Base-by-base conservation (phyloP, 2,797 vertebrate species). In the Argyrosomus regius region DNA sequence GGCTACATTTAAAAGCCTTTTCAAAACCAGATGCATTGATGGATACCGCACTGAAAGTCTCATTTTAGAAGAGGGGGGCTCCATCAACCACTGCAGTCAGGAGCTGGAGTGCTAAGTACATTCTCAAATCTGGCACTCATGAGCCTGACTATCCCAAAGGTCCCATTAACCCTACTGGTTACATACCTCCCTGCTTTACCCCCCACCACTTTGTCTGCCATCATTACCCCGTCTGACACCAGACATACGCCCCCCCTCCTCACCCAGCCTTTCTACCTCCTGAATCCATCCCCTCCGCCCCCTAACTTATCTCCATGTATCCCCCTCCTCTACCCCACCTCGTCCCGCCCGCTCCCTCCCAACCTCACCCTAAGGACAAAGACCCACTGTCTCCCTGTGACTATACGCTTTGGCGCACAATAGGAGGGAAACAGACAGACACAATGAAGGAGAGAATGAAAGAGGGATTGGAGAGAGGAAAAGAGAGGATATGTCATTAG, bases 331-430 rank as follows among this genome's bases (percentile, higher is more conserved):
- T 52, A 53, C 71, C 64, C 79, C 74, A 80, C 74, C 81, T 80
- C 81, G 62, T 75, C 65, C 54, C 22, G 5, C 43, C 63, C 49
- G 56, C 74, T 81, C 82, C 88, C 80, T 81, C 78, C 63, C 73
- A 77, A 72, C 84, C 74, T 80, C 75, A 71, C 89, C 88, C 88
- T 75, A 39, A 89, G 88, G 88, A 94, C 92, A 94, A 94, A 94
- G 92, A 84, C 66, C 84, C 79, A 82, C 80, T 94, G 91, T 94
- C 77, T 89, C 82, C 52, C 60, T 76, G 84, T 77, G 85, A 82
- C 71, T 80, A 75, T 76, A 77, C 6, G 58, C 81, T 87, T 83
- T 79, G 78, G 69, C 46, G 22, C 87, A 92, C 88, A 94, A 93
- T 81, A 57, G 84, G 77, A 87, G 83, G 69, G 80, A 79, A 75